phyloP scores from a whole-genome alignment of 2,113 vertebrate genomes.

The Callipepla californica region DNA sequence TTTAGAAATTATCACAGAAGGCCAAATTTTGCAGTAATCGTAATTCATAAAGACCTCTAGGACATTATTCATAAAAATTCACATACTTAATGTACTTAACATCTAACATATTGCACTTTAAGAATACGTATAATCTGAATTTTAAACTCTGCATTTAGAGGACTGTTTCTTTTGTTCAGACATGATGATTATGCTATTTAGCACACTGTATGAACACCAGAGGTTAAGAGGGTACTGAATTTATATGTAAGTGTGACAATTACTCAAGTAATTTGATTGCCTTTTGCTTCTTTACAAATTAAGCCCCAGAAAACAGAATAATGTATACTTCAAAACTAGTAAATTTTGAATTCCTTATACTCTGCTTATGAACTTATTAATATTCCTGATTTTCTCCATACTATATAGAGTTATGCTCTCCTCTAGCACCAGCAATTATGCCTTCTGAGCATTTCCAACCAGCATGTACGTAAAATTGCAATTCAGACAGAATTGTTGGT shows the following conservation, averaged over 20 bases:
- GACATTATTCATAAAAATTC: background rate
- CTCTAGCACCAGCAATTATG: background rate
- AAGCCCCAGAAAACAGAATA: background rate
- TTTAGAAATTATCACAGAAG: background rate
- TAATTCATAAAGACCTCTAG: background rate
- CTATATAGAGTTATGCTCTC: background rate
- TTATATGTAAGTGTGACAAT: background rate
- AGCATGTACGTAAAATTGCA: background rate
- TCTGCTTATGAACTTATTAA: background rate
- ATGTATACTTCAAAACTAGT: background rate
- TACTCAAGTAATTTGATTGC: constrained; percentile 30
- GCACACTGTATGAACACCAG: background rate
- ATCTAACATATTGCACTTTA: background rate
- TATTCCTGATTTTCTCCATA: background rate
- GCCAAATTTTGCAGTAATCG: background rate
- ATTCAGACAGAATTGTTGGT: background rate
- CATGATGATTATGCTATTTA: constrained; percentile 3
- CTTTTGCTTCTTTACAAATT: background rate
- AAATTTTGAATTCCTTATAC: background rate
- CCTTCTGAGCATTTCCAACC: background rate
- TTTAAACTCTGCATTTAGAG: background rate
- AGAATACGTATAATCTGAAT: background rate
- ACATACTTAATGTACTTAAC: background rate
- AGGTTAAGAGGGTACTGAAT: constrained; percentile 7
- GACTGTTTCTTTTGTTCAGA: constrained; percentile 22